phyloP scores from a whole-genome alignment of 2,797 vertebrate species.

The Ispidina picta region DNA sequence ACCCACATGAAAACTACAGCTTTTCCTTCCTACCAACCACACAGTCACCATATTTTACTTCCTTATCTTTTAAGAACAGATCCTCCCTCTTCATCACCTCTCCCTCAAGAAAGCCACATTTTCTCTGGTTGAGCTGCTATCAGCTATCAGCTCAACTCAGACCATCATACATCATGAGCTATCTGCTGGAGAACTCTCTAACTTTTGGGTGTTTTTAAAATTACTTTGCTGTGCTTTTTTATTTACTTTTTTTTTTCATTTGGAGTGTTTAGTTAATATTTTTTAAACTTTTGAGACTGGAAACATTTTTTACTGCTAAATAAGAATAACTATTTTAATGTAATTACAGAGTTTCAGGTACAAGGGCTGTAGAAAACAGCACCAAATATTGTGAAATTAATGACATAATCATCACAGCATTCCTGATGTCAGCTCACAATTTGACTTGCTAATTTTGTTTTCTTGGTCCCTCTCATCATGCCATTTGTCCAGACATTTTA shows the following conservation, averaged over 20 bases:
- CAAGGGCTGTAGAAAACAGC: neutral
- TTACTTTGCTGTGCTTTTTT: neutral
- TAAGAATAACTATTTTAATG: neutral
- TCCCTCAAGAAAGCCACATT: neutral
- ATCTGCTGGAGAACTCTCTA: neutral
- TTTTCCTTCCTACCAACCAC: neutral
- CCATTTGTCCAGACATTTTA: neutral
- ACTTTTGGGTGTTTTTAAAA: neutral
- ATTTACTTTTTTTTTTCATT: neutral
- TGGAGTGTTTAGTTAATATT: neutral
- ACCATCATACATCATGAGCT: neutral
- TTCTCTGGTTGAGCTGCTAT: neutral
- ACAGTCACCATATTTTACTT: neutral
- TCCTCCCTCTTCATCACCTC: neutral
- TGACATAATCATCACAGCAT: neutral
- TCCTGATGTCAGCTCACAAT: neutral
- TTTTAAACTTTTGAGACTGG: neutral
- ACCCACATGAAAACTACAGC: neutral
- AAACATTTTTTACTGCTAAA: neutral
- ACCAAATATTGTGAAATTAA: slow-evolving; percentile 8
- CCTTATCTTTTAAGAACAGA: slow-evolving; percentile 53
- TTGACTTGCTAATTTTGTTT: slow-evolving; percentile 31
- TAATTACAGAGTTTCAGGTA: neutral
- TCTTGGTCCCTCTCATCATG: neutral
- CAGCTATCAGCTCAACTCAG: slow-evolving; percentile 21